Conservation (phyloP, 2,797 vertebrate species). For the Labeo calbasu region DNA sequence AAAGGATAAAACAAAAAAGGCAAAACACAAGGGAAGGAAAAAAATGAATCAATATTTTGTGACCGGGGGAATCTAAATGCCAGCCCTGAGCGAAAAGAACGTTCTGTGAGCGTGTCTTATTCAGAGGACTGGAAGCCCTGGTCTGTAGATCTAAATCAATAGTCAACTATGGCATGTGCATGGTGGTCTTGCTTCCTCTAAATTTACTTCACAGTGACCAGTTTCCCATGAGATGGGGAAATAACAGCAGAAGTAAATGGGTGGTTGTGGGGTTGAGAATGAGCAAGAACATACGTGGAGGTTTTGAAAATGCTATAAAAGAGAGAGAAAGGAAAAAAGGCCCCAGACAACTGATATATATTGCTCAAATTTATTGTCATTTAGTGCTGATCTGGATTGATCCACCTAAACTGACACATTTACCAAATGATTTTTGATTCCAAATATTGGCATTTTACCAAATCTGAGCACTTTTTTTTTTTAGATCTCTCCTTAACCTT, state of each 20-base stretch:
- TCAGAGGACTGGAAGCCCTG: constrained; percentile 62
- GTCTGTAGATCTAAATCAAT: constrained; percentile 69
- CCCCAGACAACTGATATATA: not conserved
- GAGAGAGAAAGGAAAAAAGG: not conserved
- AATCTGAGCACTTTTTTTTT: not conserved
- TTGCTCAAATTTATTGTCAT: not conserved
- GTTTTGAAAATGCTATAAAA: not conserved
- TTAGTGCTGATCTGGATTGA: not conserved
- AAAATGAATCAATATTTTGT: constrained; percentile 71
- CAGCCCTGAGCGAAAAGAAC: constrained; percentile 68
- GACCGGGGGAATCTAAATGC: constrained; percentile 70
- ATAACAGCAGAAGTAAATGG: not conserved
- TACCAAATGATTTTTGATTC: not conserved
- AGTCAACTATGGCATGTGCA: constrained; percentile 50
- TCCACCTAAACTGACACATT: not conserved
- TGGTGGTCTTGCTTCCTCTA: not conserved
- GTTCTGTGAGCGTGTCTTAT: constrained; percentile 70
- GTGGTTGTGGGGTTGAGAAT: not conserved
- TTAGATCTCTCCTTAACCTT: not conserved
- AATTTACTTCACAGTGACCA: not conserved
- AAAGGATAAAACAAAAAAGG: constrained; percentile 29
- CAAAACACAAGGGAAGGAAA: constrained; percentile 40
- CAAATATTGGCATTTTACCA: not conserved
- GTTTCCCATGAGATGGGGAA: not conserved
- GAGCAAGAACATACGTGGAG: not conserved